These are phyloP conservation scores for Grallaria varia DNA, from an alignment of 2,113 vertebrate species.

Conservation along the genomic window DNA sequence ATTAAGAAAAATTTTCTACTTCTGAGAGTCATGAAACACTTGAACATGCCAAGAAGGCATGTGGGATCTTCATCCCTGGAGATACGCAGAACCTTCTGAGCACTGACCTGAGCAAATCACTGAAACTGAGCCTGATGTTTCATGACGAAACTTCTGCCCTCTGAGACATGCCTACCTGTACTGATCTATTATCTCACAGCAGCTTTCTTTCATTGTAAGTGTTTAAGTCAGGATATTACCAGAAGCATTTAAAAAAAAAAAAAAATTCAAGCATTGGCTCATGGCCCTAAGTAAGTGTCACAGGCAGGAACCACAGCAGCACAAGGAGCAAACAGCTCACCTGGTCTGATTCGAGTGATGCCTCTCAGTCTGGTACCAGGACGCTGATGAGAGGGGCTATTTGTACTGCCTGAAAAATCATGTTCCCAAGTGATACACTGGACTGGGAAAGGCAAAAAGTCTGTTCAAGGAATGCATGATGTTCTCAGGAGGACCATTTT, in stretches of 20 bases:
- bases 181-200: not conserved
- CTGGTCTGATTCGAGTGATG: not conserved
- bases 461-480: not conserved
- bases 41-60: not conserved
- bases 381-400: not conserved
- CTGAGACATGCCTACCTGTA: not conserved
- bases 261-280: not conserved
- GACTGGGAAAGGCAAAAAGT: not conserved
- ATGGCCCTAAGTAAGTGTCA: fast-evolving
- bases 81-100: not conserved
- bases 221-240: not conserved
- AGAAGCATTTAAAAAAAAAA: not conserved
- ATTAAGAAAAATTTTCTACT: not conserved
- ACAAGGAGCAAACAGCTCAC: not conserved
- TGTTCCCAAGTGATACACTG: fast-evolving
- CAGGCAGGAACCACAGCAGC: not conserved
- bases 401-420: not conserved
- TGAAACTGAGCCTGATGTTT: not conserved
- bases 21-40: not conserved
- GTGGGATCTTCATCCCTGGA: not conserved
- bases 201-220: not conserved
- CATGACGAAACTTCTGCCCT: not conserved
- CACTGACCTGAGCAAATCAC: not conserved
- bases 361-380: not conserved
- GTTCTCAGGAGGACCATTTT: not conserved